Evolutionary conservation across 2,888 invertebrate genomes (phyloP), one percentile per base, ranked within the genome.

Genomic region (Agrochola lota): DNA sequence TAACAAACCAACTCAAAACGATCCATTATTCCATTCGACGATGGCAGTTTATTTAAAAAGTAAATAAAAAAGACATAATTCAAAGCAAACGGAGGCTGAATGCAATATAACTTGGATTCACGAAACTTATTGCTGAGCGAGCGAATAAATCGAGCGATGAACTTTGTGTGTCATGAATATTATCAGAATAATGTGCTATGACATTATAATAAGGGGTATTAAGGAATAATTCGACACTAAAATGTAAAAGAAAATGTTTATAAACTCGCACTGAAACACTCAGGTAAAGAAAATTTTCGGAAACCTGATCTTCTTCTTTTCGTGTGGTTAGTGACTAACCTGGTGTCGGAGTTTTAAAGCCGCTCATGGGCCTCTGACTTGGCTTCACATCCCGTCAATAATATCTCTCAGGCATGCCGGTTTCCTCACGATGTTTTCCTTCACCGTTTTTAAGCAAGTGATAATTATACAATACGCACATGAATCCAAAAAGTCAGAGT

Each of bases 11-110:
- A 63, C 49, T 62, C 52, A 67, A 67, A 64, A 55, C 52, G 40
- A 74, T 60, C 70, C 43, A 60, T 64, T 74, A 64, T 60, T 64
- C 68, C 59, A 52, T 74, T 62, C 57, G 20, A 68, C 70, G 62
- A 74, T 30, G 11, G 74, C 20, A 84, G 68, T 84, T 74, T 68
- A 81, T 74, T 86, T 78, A n/a, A 74, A 85, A 74, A 81, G 71
- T 85, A 80, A 77, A 85, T 85, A 85, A 83, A 86, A 87, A 87
- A 81, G 68, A 62, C 77, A 87, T 87, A 76, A 86, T 76, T 86
- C 86, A 86, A 80, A 81, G 71, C 59, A 72, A 87, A 80, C 78
- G 84, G 87, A 87, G 82, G 84, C 87, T 87, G 84, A 77, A 74
- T 80, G 74, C 78, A 64, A 75, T 77, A 83, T 63, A 81, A 85